phyloP scores from a whole-genome alignment of 2,797 vertebrate species.

The Hippoglossus hippoglossus region DNA sequence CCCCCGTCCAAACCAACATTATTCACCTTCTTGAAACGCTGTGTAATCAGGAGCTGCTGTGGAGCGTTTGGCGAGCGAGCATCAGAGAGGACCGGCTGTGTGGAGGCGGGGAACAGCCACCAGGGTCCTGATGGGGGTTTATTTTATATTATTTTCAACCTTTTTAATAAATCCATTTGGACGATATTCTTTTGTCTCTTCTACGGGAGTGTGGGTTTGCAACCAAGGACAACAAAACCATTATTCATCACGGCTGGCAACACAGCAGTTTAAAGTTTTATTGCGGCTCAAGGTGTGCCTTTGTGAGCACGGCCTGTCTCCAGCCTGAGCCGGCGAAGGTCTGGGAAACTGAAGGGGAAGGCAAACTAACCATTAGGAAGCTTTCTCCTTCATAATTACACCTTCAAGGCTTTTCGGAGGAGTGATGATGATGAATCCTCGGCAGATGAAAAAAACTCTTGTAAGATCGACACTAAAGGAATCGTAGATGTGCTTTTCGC shows the following conservation, averaged over 20 bases:
- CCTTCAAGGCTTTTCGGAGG: slow-evolving; percentile 16
- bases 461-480: too few species aligned
- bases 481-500: slow-evolving; percentile 1
- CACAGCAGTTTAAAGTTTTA: slow-evolving; percentile 50
- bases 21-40: slow-evolving; percentile 35
- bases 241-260: slow-evolving; percentile 35
- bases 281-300: slow-evolving; percentile 40
- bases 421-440: not conserved
- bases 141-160: not conserved
- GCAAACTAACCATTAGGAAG: not conserved
- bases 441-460: not conserved
- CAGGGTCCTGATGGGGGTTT: not conserved
- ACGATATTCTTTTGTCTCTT: slow-evolving; percentile 24
- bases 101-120: too few species aligned
- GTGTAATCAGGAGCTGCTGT: slow-evolving; percentile 36
- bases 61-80: slow-evolving; percentile 20
- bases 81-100: too few species aligned
- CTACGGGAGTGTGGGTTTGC: slow-evolving; percentile 4
- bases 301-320: slow-evolving; percentile 42
- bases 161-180: slow-evolving; percentile 26
- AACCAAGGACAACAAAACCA: slow-evolving; percentile 47
- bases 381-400: slow-evolving; percentile 7
- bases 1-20: slow-evolving; percentile 22
- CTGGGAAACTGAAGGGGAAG: not conserved
- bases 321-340: slow-evolving; percentile 41